phyloP scores from a whole-genome alignment of 2,888 invertebrate species.

The Dryobotodes eremita region DNA sequence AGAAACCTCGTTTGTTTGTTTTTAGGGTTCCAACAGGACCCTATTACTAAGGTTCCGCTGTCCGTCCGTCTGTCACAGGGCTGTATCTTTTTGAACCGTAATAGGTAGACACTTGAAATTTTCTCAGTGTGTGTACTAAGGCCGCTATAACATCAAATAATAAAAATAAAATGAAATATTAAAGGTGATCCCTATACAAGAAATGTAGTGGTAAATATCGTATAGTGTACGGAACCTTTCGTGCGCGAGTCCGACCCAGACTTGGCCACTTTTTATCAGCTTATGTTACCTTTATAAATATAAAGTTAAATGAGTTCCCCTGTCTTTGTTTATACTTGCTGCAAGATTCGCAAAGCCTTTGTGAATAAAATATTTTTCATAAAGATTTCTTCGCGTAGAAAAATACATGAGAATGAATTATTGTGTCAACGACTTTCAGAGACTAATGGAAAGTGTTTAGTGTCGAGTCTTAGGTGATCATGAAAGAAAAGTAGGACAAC shows the following conservation, averaged over 20 bases:
- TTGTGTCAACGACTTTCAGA: neutral
- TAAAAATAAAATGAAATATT: no score
- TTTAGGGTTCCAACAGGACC: no score
- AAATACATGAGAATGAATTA: slow-evolving; percentile 8
- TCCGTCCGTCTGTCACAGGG: no score
- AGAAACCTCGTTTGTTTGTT: no score
- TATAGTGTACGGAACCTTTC: no score
- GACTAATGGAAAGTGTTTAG: slow-evolving; percentile 3
- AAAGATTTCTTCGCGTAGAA: neutral
- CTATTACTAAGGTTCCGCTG: no score
- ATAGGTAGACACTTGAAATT: no score
- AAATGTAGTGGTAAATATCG: no score
- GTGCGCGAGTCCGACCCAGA: neutral
- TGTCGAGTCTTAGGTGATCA: neutral
- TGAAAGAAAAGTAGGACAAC: slow-evolving; percentile 4
- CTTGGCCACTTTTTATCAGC: neutral
- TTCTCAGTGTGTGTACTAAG: no score
- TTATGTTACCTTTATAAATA: slow-evolving; percentile 25
- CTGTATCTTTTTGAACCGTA: no score
- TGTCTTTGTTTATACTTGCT: slow-evolving; percentile 15
- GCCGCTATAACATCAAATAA: no score
- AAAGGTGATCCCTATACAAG: no score
- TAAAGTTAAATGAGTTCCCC: slow-evolving; percentile 23
- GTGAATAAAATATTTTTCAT: slow-evolving; percentile 24
- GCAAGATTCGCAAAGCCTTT: slow-evolving; percentile 8